Base-by-base conservation (phyloP, 2,797 vertebrate genomes). In the Molossus alvarezi region DNA sequence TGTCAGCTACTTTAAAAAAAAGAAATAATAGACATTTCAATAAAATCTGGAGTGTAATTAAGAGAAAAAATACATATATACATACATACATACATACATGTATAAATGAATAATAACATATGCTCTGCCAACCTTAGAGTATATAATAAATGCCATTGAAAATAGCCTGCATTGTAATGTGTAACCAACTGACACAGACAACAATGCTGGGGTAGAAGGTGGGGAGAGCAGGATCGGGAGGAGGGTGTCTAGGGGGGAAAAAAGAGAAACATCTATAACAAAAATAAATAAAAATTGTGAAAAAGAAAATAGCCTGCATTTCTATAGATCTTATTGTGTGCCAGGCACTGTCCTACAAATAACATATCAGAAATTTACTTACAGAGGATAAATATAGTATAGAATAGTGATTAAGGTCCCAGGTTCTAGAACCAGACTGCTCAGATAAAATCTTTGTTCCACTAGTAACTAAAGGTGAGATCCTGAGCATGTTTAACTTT, bases 111-210 rank as follows among this genome's bases (percentile, higher is more conserved):
- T 65, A 83, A 85, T 58, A 83, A 91, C 5, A 8, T 21, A 53
- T 48, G 48, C 14, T 93, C 55, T 73, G 27, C 37, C 71, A 51
- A 90, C 37, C 27, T 87, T 84, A 83, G 5, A 27, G 27, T 33
- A 57, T 27, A 53, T 58, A 90, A 73, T 82, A 95, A 93, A 88
- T 65, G 33, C 5, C n/a, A 65, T 2, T 77, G 77, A 91, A 96
- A 90, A 94, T 2, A 81, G 27, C 33, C 41, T 45, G 41, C 41
- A 45, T 45, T 6, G 41, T 45, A 45, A 45, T 45, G 41, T 6
- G 6, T 45, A 45, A 45, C 41, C 41, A 45, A 45, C 4, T 45
- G 41, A 45, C 41, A 45, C 41, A 45, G 41, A 45, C 41, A 45
- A 45, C 41, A 45, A 45, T 45, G 41, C 41, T 45, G 41, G 41